Conservation (phyloP, 2,888 invertebrate genomes). For the Syrphus vitripennis region DNA sequence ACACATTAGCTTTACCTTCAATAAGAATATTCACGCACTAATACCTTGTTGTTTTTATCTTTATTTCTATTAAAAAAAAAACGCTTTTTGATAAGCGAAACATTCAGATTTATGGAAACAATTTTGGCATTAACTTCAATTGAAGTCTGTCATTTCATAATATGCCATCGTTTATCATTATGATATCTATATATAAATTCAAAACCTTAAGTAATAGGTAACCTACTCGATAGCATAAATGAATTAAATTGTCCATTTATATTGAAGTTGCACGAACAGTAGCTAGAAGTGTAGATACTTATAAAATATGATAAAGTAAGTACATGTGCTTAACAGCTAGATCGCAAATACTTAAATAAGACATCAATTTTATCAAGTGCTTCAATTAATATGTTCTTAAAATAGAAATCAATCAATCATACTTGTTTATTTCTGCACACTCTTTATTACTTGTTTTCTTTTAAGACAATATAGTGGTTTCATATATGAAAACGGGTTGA, state of each 20-base stretch:
- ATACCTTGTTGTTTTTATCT: neutral
- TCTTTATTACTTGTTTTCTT: neutral
- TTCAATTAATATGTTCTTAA: neutral
- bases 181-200: neutral
- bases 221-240: neutral
- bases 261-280: neutral
- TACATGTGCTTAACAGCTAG: neutral
- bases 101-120: neutral
- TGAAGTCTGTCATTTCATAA: neutral
- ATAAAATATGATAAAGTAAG: neutral
- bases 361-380: neutral
- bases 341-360: neutral
- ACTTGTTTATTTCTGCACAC: neutral
- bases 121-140: neutral
- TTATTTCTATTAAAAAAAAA: neutral
- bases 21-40: neutral
- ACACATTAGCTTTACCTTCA: neutral
- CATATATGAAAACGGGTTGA: no score
- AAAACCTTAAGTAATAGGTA: neutral
- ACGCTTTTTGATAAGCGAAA: neutral
- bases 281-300: neutral
- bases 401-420: conserved; percentile 1
- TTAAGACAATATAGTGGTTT: neutral
- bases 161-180: neutral
- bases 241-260: neutral